Percentiles rank a stretch among this genome's conserved stretches.
Evolutionary conservation across 2,113 vertebrate species (phyloP).

Genomic region (Pachypanchax playfairii): DNA sequence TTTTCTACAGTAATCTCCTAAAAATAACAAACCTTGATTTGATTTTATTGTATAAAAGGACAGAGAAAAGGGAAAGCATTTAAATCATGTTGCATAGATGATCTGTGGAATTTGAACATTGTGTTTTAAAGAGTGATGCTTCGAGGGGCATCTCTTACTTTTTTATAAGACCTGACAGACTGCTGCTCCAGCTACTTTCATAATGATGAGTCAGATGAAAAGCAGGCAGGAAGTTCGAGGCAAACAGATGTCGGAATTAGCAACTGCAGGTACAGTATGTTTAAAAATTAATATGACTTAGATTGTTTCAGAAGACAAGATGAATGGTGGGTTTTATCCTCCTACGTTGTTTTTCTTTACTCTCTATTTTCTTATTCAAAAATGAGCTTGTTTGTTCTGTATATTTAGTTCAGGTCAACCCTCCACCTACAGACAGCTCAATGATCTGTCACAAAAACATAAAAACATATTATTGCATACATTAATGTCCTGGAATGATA

Average conservation of each 20-base stretch:
- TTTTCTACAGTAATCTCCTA: no score
- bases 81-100: conserved; percentile 7
- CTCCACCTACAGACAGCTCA: conserved; percentile 2
- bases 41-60: background rate
- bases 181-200: conserved; percentile 10
- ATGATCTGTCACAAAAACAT: conserved; percentile 15
- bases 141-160: conserved; percentile 14
- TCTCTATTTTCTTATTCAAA: background rate
- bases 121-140: conserved; percentile 1
- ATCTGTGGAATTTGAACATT: conserved; percentile 11
- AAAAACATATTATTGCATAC: conserved; percentile 1
- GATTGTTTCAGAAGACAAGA: background rate
- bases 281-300: background rate
- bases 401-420: conserved; percentile 11
- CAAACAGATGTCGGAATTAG: conserved; percentile 28
- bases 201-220: conserved; percentile 35
- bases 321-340: background rate
- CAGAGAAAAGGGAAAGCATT: background rate
- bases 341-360: background rate
- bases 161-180: conserved; percentile 7
- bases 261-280: background rate
- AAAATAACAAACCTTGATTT: no score
- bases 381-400: accelerated
- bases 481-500: no score
- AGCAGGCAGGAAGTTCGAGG: conserved; percentile 23